These are phyloP conservation scores for Phyllostomus hastatus DNA, from an alignment of 2,113 vertebrate genomes.

Conservation along the genomic window DNA sequence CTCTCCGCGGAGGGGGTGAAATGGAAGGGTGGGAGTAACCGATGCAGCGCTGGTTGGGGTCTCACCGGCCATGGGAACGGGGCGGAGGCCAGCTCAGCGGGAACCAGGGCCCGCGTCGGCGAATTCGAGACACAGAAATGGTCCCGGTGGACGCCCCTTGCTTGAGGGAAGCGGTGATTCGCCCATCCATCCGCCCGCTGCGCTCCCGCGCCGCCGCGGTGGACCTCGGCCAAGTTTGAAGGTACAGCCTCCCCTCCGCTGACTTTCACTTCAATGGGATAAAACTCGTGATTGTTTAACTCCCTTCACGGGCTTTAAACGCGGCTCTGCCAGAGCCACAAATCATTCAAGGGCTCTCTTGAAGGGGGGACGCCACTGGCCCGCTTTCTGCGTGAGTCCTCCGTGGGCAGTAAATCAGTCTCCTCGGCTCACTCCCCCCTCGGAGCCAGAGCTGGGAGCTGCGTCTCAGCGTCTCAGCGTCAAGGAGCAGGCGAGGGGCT, in stretches of 20 bases:
- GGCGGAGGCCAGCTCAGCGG: not conserved
- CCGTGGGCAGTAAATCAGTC: not conserved
- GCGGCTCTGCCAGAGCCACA: not conserved
- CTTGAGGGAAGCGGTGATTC: not conserved
- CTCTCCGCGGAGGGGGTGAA: not conserved
- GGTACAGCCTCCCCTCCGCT: not conserved
- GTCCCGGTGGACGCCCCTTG: not conserved
- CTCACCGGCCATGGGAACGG: not conserved
- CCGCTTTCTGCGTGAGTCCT: not conserved
- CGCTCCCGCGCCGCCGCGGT: fast-evolving
- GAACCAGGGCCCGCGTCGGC: not conserved
- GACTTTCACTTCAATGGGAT: not conserved
- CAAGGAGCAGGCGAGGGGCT: not conserved
- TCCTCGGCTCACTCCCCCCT: not conserved
- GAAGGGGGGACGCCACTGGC: not conserved
- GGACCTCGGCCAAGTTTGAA: not conserved
- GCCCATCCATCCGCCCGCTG: fast-evolving
- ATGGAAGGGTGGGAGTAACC: no score
- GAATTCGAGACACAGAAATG: not conserved
- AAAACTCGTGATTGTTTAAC: conserved; percentile 36
- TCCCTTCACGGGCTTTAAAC: conserved; percentile 23
- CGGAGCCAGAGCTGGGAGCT: not conserved
- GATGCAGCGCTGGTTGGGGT: not conserved
- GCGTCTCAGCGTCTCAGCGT: not conserved
- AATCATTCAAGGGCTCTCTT: conserved; percentile 36